Base-by-base conservation (phyloP, 1,140 invertebrate genomes). In the Diabrotica undecimpunctata region DNA sequence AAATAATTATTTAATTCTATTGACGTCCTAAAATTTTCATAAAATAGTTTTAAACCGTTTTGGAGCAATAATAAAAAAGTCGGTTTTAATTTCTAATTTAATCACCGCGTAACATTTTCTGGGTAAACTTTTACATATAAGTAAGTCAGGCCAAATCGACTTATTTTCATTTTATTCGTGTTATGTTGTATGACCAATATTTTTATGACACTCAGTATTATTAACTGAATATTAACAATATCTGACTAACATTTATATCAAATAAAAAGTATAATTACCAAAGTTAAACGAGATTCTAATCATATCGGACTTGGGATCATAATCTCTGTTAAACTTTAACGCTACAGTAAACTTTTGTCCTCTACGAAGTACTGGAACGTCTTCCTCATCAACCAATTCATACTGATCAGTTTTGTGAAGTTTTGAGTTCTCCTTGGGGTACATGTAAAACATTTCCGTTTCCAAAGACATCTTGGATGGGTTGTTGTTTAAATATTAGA, bases 291-390 rank as follows among this genome's bases (percentile, higher is more conserved):
- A 72, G 0, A 90, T 70, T 62, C 82, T 80, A 6, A 90, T 73
- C 7, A 82, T 76, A 69, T 90, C 87, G 13, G 77, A 78, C 0
- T 75, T 66, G 10, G 81, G 78, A 64, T 86, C 80, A 67, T 81
- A 87, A 2, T 78, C 75, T 67, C 86, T 78, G 56, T 79, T 74
- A 72, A 89, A 87, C 11, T 82, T 75, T 0, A 89, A 73, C 5
- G 84, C 83, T 0, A 88, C 75, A 61, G 81, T 85, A 78, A 91
- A 90, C 2, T 81, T 80, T 69, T 85, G 82, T 0, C 88, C 89
- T n/a, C 89, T 78, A 12, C 89, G 77, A 5, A 90, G 77, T 41
- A 91, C 81, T 0, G 78, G 59, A 9, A 77, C 78, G 62, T 81
- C 78, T 62, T 83, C 75, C 6, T 85, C 82, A 36, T 85, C 81